Evolutionary conservation across 2,797 vertebrate species (phyloP).

Genomic region (Gadopsis bispinosus): DNA sequence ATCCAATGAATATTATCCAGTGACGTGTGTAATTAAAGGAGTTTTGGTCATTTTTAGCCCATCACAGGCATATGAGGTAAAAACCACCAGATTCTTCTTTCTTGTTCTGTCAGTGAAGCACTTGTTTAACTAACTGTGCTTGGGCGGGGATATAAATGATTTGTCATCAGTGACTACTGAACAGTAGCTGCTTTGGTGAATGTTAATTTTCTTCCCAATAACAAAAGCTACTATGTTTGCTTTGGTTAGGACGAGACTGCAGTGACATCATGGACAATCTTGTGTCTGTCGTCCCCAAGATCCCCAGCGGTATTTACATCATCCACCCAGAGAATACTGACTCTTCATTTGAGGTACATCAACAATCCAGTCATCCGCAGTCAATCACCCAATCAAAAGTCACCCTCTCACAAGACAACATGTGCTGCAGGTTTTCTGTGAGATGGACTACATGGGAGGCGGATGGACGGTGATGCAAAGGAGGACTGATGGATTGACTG

Average conservation of each 20-base stretch:
- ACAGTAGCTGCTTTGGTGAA: background rate
- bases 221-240: conserved; percentile 20
- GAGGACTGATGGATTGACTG: conserved; percentile 87
- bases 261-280: conserved; percentile 92
- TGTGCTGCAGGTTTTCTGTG: conserved; percentile 91
- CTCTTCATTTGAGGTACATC: conserved; percentile 90
- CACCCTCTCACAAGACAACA: background rate
- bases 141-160: background rate
- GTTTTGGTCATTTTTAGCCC: background rate
- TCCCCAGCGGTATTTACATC: conserved; percentile 93
- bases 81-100: background rate
- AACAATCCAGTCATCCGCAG: background rate
- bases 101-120: background rate
- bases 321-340: conserved; percentile 91
- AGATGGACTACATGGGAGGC: conserved; percentile 95
- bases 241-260: conserved; percentile 88
- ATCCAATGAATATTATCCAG: background rate
- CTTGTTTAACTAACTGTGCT: background rate
- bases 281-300: conserved; percentile 89
- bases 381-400: background rate
- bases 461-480: conserved; percentile 94
- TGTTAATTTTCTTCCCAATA: background rate
- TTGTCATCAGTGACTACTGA: background rate
- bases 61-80: background rate
- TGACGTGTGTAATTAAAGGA: background rate